phyloP scores from a whole-genome alignment of 2,888 invertebrate species.

The Helicoverpa assulta region DNA sequence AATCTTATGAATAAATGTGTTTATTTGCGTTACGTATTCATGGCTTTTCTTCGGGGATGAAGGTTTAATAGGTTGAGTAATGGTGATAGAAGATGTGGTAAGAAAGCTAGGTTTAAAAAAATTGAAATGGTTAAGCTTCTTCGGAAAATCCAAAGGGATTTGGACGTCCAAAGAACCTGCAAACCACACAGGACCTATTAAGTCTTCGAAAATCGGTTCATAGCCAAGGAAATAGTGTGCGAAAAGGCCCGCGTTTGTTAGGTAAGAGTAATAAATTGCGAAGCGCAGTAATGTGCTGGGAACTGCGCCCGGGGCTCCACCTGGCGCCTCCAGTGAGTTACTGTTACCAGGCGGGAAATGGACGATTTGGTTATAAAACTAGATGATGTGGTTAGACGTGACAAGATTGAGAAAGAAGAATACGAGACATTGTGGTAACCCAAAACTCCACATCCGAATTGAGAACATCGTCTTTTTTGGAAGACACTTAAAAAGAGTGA shows the following conservation, averaged over 20 bases:
- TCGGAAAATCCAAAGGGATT: too few relatives aligned
- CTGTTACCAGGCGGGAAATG: constrained; percentile 5
- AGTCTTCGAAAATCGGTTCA: neutral
- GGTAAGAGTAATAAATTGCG: constrained; percentile 45
- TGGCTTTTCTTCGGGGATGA: constrained; percentile 4
- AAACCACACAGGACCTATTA: too few relatives aligned
- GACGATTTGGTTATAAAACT: constrained; percentile 19
- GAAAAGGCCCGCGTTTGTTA: constrained; percentile 18
- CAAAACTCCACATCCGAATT: too few relatives aligned
- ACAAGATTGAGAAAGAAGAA: neutral
- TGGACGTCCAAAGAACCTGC: too few relatives aligned
- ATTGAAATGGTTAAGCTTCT: too few relatives aligned
- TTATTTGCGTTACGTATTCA: neutral
- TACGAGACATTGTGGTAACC: too few relatives aligned
- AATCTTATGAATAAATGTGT: constrained; percentile 10
- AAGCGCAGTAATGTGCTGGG: constrained; percentile 21
- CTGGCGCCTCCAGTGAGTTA: constrained; percentile 33
- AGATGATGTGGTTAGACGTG: constrained; percentile 6
- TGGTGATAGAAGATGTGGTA: too few relatives aligned
- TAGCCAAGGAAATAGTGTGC: neutral
- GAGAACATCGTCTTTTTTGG: too few relatives aligned
- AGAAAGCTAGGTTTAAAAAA: too few relatives aligned
- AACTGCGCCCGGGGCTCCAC: constrained; percentile 26
- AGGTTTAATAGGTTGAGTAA: neutral
- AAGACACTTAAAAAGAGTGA: too few relatives aligned